Evolutionary conservation across 2,888 invertebrate genomes (phyloP).

Genomic region (Phaedon cochleariae): DNA sequence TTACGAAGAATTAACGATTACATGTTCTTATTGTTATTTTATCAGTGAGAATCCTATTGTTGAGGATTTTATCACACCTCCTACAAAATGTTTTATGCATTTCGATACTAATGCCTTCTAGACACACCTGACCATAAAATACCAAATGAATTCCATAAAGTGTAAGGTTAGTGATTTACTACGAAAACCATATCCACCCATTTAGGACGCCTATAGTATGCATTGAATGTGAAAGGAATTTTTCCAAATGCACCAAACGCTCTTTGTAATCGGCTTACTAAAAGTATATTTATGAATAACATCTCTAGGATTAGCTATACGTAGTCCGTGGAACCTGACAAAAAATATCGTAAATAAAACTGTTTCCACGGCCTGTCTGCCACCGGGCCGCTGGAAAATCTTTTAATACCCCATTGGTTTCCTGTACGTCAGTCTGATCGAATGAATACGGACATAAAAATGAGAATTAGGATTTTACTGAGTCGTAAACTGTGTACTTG

Average conservation of each 20-base stretch:
- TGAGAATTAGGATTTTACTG: not conserved
- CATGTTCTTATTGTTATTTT: too few relatives aligned
- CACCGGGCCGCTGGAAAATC: not conserved
- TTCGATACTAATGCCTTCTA: not conserved
- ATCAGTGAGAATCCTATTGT: too few relatives aligned
- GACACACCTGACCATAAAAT: conserved; percentile 14
- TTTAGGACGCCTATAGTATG: not conserved
- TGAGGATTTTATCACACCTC: not conserved
- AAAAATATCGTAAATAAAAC: conserved; percentile 1
- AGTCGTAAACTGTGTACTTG: not conserved
- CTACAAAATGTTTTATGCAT: not conserved
- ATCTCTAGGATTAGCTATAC: not conserved
- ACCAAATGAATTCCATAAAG: conserved; percentile 7
- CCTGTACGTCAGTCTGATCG: not conserved
- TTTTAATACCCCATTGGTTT: not conserved
- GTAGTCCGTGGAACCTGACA: not conserved
- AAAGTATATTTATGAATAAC: not conserved
- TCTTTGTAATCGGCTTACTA: not conserved
- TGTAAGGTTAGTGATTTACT: conserved; percentile 21
- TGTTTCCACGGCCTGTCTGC: not conserved
- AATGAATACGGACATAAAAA: not conserved
- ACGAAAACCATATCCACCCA: not conserved
- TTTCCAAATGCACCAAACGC: not conserved
- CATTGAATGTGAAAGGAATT: not conserved
- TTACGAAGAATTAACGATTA: too few relatives aligned